phyloP scores from a whole-genome alignment of 2,797 vertebrate species.

The Denticeps clupeoides region DNA sequence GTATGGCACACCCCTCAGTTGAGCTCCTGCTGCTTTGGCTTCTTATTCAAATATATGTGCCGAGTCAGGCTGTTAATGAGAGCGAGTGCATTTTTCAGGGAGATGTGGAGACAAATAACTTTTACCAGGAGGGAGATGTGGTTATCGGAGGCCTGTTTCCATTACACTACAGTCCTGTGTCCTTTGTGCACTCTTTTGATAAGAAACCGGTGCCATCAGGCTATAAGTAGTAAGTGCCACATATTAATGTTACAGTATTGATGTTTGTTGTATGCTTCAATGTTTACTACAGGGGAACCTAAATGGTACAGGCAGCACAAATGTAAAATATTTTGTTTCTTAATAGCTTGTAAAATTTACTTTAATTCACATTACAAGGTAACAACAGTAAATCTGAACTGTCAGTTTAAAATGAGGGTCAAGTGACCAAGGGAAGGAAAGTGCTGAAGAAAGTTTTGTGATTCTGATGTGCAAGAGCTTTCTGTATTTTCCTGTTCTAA shows the following conservation, averaged over 20 bases:
- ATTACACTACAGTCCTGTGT: constrained; percentile 45
- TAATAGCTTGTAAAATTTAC: too few relatives aligned
- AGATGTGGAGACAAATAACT: constrained; percentile 35
- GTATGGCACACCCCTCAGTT: constrained; percentile 28
- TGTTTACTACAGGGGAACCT: not conserved
- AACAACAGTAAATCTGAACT: too few relatives aligned
- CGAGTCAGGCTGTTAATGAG: constrained; percentile 9
- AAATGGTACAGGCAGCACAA: too few relatives aligned
- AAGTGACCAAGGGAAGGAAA: too few relatives aligned
- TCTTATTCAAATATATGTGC: constrained; percentile 12
- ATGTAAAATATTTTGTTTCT: too few relatives aligned
- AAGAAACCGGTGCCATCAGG: constrained; percentile 34
- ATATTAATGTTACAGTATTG: too few relatives aligned
- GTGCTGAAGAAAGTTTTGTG: too few relatives aligned
- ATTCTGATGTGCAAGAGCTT: too few relatives aligned
- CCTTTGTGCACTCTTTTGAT: constrained; percentile 31
- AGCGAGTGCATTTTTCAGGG: constrained; percentile 43
- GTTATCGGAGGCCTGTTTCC: constrained; percentile 55
- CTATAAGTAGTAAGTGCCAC: constrained; percentile 54
- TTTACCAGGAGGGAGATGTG: constrained; percentile 51
- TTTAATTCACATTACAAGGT: too few relatives aligned
- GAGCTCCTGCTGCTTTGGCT: too few relatives aligned
- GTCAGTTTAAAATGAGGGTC: too few relatives aligned
- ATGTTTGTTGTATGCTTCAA: not conserved
- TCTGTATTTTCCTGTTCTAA: too few relatives aligned